Evolutionary conservation across 2,888 invertebrate species (phyloP).

Genomic region (Mystacides longicornis): DNA sequence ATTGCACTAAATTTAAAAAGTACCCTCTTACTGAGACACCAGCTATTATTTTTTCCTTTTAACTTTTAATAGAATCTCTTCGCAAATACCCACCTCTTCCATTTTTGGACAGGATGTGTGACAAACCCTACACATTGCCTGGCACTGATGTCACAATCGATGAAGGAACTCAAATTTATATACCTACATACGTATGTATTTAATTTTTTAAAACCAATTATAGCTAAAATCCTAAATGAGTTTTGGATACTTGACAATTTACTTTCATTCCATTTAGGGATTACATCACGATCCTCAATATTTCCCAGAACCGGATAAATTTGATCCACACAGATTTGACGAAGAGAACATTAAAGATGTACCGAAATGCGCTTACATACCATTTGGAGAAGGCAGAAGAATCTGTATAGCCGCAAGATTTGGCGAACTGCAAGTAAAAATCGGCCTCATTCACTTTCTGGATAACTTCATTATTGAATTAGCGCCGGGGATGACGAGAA

Average conservation of each 20-base stretch:
- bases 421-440: slow-evolving; percentile 16
- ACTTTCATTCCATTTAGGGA: slow-evolving; percentile 11
- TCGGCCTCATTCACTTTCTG: slow-evolving; percentile 14
- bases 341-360: slow-evolving; percentile 14
- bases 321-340: slow-evolving; percentile 17
- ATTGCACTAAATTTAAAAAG: no score
- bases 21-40: no score
- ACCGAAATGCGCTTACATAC: slow-evolving; percentile 14
- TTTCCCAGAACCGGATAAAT: slow-evolving; percentile 15
- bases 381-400: slow-evolving; percentile 19
- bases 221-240: not conserved
- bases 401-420: slow-evolving; percentile 17
- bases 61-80: slow-evolving; percentile 20
- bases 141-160: slow-evolving; percentile 16
- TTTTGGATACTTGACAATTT: not conserved
- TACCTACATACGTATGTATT: slow-evolving; percentile 14
- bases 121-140: slow-evolving; percentile 11
- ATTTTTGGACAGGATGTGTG: slow-evolving; percentile 18
- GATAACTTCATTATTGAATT: slow-evolving; percentile 13
- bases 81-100: slow-evolving; percentile 17
- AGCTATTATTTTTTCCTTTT: no score
- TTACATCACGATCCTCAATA: slow-evolving; percentile 16
- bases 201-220: not conserved
- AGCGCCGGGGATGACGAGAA: slow-evolving; percentile 15
- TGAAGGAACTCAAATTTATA: slow-evolving; percentile 17